These are phyloP conservation scores for Columbina picui DNA, from an alignment of 2,113 vertebrate genomes.

Conservation along the genomic window DNA sequence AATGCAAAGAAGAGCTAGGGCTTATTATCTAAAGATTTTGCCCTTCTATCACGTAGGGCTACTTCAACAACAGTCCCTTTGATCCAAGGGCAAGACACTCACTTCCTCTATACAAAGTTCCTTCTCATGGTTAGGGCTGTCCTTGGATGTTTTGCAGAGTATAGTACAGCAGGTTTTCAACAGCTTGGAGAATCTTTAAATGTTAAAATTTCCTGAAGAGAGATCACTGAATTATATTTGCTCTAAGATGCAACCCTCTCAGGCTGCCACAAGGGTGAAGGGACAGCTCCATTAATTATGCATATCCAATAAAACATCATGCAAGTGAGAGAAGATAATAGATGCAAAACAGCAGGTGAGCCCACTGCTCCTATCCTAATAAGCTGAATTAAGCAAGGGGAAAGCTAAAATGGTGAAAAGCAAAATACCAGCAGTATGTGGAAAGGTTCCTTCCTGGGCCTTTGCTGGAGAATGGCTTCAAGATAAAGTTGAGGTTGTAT, in stretches of 20 bases:
- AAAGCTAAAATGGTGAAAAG: background rate
- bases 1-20: background rate
- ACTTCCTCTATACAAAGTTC: background rate
- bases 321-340: background rate
- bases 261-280: background rate
- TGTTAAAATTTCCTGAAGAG: background rate
- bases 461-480: too few species aligned
- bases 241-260: background rate
- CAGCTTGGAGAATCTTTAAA: background rate
- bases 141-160: background rate
- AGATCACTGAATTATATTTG: background rate
- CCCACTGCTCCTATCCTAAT: background rate
- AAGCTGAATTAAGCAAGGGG: background rate
- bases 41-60: background rate
- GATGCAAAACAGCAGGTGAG: background rate
- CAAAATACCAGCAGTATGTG: background rate
- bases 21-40: background rate
- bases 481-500: too few species aligned
- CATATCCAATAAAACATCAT: background rate
- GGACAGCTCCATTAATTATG: background rate
- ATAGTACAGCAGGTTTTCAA: background rate
- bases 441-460: background rate
- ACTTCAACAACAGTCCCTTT: background rate
- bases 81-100: background rate
- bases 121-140: background rate